Conservation (phyloP, 2,797 vertebrate genomes). For the Triplophysa bombifrons region DNA sequence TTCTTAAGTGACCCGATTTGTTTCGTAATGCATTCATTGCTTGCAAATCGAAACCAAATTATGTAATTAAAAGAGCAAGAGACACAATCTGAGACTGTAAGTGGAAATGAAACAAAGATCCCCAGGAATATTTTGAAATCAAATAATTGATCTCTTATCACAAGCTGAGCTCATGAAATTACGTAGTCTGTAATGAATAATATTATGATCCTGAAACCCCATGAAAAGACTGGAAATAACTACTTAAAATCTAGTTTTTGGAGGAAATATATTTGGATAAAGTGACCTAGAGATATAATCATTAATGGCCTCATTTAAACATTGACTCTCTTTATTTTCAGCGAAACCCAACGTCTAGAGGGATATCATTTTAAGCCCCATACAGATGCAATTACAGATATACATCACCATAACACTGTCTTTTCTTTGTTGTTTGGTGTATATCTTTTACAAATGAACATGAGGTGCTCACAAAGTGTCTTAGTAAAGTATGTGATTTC, state of each 20-base stretch:
- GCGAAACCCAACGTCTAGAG: background rate
- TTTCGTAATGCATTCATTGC: background rate
- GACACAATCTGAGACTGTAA: background rate
- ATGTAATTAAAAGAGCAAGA: conserved; percentile 4
- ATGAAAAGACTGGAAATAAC: conserved; percentile 11
- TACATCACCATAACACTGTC: background rate
- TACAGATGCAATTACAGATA: conserved; percentile 20
- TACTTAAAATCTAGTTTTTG: background rate
- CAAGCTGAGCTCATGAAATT: conserved; percentile 31
- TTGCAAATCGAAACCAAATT: background rate
- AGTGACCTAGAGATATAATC: conserved; percentile 14
- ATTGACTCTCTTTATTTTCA: conserved; percentile 7
- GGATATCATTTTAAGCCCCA: background rate
- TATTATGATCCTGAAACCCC: conserved; percentile 26
- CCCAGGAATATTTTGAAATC: conserved; percentile 21
- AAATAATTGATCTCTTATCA: conserved; percentile 48
- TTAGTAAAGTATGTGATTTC: background rate
- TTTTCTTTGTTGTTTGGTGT: background rate
- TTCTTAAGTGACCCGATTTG: background rate
- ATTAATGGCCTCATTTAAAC: conserved; percentile 21
- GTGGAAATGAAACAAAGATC: conserved; percentile 29
- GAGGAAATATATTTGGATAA: conserved; percentile 11
- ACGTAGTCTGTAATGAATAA: background rate
- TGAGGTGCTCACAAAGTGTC: background rate
- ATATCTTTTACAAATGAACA: background rate